These are phyloP conservation scores for Nyctereutes procyonoides DNA, from an alignment of 2,113 vertebrate genomes.

Conservation along the genomic window DNA sequence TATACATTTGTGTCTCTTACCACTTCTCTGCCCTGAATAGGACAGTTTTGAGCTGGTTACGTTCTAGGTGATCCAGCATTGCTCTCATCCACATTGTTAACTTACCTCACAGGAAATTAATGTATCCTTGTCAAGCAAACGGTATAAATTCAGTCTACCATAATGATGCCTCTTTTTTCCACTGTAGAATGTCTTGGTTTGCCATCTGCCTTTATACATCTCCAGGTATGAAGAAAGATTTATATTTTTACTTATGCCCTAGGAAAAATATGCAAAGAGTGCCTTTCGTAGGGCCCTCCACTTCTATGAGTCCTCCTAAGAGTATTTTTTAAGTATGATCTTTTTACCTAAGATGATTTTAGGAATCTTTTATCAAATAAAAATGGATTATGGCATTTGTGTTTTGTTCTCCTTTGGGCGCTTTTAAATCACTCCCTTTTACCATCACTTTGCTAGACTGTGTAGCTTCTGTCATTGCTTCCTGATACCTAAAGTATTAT, in stretches of 20 bases:
- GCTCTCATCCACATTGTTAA: background rate
- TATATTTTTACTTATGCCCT: background rate
- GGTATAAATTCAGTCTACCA: background rate
- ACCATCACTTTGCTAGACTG: background rate
- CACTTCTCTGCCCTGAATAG: background rate
- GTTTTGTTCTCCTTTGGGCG: background rate
- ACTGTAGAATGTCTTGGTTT: background rate
- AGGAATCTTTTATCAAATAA: background rate
- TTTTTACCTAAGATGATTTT: background rate
- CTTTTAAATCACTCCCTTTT: background rate
- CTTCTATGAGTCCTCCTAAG: background rate
- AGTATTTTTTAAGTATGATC: background rate
- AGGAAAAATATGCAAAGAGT: background rate
- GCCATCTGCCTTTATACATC: background rate
- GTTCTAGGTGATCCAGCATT: background rate
- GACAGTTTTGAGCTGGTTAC: background rate
- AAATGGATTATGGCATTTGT: background rate
- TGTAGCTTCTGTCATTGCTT: constrained; percentile 50
- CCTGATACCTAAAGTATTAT: constrained; percentile 58
- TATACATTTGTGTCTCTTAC: background rate
- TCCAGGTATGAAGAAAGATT: background rate
- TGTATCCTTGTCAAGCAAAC: background rate
- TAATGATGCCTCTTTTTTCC: background rate
- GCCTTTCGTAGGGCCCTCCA: background rate
- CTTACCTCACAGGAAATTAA: background rate